phyloP scores from a whole-genome alignment of 1,140 invertebrate species.

The Nasonia vitripennis region DNA sequence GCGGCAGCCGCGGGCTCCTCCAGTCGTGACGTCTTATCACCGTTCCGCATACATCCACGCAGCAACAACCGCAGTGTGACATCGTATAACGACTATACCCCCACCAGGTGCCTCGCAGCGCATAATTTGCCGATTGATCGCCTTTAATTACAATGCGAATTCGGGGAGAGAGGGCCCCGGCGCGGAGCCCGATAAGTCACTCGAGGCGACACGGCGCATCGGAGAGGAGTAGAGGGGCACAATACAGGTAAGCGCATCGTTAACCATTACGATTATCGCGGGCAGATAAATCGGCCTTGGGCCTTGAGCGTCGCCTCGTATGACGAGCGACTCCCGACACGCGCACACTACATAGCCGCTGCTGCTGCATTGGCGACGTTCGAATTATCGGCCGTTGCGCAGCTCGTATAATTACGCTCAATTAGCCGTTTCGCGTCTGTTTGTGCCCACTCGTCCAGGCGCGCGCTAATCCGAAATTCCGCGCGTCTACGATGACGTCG shows the following conservation, averaged over 20 bases:
- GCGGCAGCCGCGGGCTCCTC: neutral
- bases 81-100: neutral
- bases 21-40: conserved; percentile 24
- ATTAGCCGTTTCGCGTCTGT: conserved; percentile 10
- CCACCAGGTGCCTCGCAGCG: neutral
- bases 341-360: neutral
- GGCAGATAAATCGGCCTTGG: conserved; percentile 24
- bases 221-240: neutral
- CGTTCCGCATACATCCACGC: neutral
- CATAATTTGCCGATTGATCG: conserved; percentile 51
- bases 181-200: conserved; percentile 30
- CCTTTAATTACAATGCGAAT: conserved; percentile 51
- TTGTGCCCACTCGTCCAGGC: neutral
- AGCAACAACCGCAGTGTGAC: neutral
- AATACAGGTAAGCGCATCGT: conserved; percentile 37
- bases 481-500: no score
- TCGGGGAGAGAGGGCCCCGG: neutral
- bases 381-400: conserved; percentile 26
- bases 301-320: neutral
- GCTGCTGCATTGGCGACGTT: neutral
- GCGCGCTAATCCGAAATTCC: neutral
- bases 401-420: conserved; percentile 37
- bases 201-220: conserved; percentile 20
- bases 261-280: conserved; percentile 52
- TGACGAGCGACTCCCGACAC: neutral